Conservation (phyloP, 2,113 vertebrate species). For the Pedionomus torquatus region DNA sequence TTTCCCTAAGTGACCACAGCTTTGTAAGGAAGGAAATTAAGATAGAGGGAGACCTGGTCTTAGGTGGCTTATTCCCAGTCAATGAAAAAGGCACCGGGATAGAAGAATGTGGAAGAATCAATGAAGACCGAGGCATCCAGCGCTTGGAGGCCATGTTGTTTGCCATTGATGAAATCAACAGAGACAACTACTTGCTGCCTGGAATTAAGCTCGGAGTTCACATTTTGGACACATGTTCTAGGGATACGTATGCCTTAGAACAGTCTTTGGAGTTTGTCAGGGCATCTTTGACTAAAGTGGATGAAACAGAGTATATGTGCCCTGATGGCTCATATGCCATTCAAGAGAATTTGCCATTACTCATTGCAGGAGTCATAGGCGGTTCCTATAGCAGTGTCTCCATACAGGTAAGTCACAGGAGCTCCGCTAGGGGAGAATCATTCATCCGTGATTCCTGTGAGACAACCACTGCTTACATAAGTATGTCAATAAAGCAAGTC, state of each 20-base stretch:
- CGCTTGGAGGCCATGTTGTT: slow-evolving; percentile 98
- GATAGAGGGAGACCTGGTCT: slow-evolving; percentile 95
- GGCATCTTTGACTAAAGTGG: slow-evolving; percentile 97
- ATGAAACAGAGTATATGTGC: slow-evolving; percentile 98
- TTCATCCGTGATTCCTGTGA: background rate
- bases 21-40: slow-evolving; percentile 92
- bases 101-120: slow-evolving; percentile 95
- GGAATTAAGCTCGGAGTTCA: slow-evolving; percentile 93
- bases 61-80: slow-evolving; percentile 96
- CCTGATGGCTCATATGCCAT: slow-evolving; percentile 95
- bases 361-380: slow-evolving; percentile 94
- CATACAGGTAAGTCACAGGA: slow-evolving; percentile 89
- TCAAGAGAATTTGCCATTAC: slow-evolving; percentile 92
- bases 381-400: slow-evolving; percentile 98
- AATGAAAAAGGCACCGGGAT: slow-evolving; percentile 94
- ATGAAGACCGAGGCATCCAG: slow-evolving; percentile 95
- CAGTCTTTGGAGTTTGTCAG: slow-evolving; percentile 98
- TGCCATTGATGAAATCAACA: slow-evolving; percentile 96
- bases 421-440: background rate
- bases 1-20: slow-evolving; percentile 86
- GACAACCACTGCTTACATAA: background rate
- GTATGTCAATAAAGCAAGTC: background rate
- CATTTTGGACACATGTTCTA: slow-evolving; percentile 96
- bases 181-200: slow-evolving; percentile 85
- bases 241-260: slow-evolving; percentile 96